Evolutionary conservation across 1,140 invertebrate genomes (phyloP), one percentile per base, ranked within the genome.

Genomic region (Anoplophora glabripennis): DNA sequence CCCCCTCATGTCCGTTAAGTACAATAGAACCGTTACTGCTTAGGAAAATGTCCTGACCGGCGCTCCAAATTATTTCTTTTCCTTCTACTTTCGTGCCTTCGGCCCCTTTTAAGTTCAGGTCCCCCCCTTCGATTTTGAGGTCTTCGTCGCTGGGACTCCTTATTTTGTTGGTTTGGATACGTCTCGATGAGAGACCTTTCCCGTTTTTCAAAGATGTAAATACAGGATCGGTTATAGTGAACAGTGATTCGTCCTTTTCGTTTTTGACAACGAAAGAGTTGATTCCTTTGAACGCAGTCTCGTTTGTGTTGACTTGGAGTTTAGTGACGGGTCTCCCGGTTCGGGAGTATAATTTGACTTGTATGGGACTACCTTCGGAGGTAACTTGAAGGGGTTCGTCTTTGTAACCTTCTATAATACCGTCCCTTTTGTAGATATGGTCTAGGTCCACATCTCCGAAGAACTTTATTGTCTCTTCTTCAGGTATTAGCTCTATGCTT

Each of bases 401-500:
- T 2, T 80, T 75, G 69, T 91, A 93, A 15, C 91, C 86, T 67
- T 92, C 85, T 9, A 92, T 75, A 63, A 81, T 74, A 1, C 84
- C 84, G 59, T 83, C 80, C 38, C 80, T 78, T 59, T 84, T 86
- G 64, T 83, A 83, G 10, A 86, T 71, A 37, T 84, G 78, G 61
- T 90, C 90, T 56, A 95, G 78, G 71, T 93, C 89, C 0, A 88
- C 85, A 35, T 83, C 78, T 1, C 91, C 90, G 58, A 87, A 89
- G 71, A 96, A 91, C 73, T 94, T 93, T 0, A 93, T 78, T 0
- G 89, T 75, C 63, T 84, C 83, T 54, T 86, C 82, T 46, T 88
- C 84, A 0, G 89, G 86, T 34, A 93, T 83, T 54, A 94, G 80
- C 75, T 96, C 92, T 66, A 96, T 83, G 55, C 87, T 88, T 71